Evolutionary conservation across 2,113 vertebrate species (phyloP), one percentile per base, ranked within the genome.

Genomic region (Anthoscopus minutus): DNA sequence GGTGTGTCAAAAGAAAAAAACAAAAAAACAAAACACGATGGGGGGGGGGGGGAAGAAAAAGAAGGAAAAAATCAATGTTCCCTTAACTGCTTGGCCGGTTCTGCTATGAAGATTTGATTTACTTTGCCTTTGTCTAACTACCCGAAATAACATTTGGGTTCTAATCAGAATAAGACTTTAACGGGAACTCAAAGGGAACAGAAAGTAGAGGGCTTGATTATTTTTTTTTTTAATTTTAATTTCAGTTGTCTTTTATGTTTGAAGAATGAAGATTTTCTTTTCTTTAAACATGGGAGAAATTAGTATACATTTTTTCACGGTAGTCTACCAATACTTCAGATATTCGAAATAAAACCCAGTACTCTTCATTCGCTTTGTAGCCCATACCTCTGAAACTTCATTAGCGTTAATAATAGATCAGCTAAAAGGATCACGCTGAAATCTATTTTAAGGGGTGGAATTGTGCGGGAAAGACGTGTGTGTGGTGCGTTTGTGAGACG

Each of bases 351-450:
- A 45, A 40, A 66, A 4, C 3, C 14, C 50, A 3, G 9, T 24
- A 14, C 10, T 33, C 77, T 72, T 58, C 54, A 22, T 50, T 76
- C 21, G 3, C 27, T 22, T 56, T 33, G 11, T 20, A 65, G 69
- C 51, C 28, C 30, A 7, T 30, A 11, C 21, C 27, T 44, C 54
- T 54, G 86, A 83, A 96, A 95, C 91, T 93, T 97, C 96, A 96
- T 97, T 97, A 97, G 72, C 38, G 33, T 73, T 92, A 94, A 97
- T 97, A 97, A 96, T 54, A 96, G 86, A 64, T 94, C 71, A 48
- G 96, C 95, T 96, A 92, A 92, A 86, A 66, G 72, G 84, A 93
- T 44, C 70, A 27, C 13, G 6, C 71, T n/a, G 50, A 91, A 93
- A 93, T 96, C 27, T 92, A 16, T 83, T 92, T 86, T 69, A 42